Conservation (phyloP, 2,888 invertebrate species). For the Lithophane semibrunnea region DNA sequence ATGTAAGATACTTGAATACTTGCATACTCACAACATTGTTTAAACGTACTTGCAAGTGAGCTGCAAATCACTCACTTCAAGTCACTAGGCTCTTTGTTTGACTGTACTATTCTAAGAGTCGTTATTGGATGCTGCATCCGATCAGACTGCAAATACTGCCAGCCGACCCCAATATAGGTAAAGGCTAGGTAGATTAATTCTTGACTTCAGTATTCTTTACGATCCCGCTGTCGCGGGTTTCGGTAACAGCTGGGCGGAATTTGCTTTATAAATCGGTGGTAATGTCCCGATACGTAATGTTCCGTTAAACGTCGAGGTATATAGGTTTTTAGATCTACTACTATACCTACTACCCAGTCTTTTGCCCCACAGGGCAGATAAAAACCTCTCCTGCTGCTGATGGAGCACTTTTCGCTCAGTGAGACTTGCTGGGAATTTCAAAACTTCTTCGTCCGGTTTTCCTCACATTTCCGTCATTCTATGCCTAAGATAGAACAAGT, state of each 20-base stretch:
- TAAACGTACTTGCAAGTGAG: not conserved
- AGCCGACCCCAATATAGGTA: not conserved
- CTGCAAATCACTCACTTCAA: not conserved
- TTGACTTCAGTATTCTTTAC: constrained; percentile 59
- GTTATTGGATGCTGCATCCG: constrained; percentile 67
- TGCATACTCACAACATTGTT: not conserved
- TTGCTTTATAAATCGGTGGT: constrained; percentile 79
- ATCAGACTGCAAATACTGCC: not conserved
- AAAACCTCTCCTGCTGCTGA: not conserved
- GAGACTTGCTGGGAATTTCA: not conserved
- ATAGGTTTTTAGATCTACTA: not conserved
- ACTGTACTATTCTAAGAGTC: constrained; percentile 54
- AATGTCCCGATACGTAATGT: constrained; percentile 50
- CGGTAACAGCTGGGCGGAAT: constrained; percentile 80
- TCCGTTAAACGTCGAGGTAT: not conserved
- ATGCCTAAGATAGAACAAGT: not conserved
- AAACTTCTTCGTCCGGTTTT: not conserved
- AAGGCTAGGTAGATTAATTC: not conserved
- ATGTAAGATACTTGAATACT: not conserved
- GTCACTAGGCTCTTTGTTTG: constrained; percentile 1
- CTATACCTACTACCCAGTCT: not conserved
- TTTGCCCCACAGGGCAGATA: not conserved
- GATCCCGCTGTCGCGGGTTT: constrained; percentile 63
- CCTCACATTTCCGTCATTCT: not conserved
- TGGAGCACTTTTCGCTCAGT: not conserved